Evolutionary conservation across 2,113 vertebrate genomes (phyloP).

Genomic region (Boulengeromyrus knoepffleri): DNA sequence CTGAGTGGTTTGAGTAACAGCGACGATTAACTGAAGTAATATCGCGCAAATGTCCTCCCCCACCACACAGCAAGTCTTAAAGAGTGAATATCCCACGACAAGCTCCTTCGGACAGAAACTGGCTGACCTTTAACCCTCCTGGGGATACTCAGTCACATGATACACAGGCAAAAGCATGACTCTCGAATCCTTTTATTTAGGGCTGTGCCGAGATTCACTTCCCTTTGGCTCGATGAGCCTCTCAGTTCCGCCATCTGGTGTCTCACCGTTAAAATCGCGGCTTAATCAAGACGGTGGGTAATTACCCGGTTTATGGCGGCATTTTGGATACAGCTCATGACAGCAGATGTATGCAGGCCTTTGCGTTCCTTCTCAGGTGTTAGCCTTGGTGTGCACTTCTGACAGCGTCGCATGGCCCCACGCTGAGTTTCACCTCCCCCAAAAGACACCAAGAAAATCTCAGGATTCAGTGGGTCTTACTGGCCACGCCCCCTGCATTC

Average conservation of each 20-base stretch:
- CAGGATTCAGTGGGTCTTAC: neutral
- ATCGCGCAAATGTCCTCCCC: neutral
- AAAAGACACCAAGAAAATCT: neutral
- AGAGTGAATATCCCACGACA: neutral
- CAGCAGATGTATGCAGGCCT: neutral
- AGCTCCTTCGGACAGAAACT: neutral
- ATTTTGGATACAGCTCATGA: neutral
- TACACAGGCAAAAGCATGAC: neutral
- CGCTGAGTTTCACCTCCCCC: neutral
- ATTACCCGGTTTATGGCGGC: neutral
- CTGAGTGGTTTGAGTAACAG: neutral
- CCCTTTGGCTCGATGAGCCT: neutral
- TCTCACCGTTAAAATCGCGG: neutral
- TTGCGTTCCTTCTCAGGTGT: neutral
- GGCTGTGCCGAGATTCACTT: neutral
- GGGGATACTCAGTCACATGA: neutral
- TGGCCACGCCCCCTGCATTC: neutral
- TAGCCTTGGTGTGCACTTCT: neutral
- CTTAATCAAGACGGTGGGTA: neutral
- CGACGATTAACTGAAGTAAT: neutral
- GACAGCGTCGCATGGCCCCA: neutral
- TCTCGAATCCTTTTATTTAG: constrained; percentile 5
- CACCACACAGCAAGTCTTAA: neutral
- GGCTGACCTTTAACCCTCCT: neutral
- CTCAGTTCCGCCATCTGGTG: neutral